Base-by-base conservation (phyloP, 2,888 invertebrate species). In the Caenorhabditis sp. region DNA sequence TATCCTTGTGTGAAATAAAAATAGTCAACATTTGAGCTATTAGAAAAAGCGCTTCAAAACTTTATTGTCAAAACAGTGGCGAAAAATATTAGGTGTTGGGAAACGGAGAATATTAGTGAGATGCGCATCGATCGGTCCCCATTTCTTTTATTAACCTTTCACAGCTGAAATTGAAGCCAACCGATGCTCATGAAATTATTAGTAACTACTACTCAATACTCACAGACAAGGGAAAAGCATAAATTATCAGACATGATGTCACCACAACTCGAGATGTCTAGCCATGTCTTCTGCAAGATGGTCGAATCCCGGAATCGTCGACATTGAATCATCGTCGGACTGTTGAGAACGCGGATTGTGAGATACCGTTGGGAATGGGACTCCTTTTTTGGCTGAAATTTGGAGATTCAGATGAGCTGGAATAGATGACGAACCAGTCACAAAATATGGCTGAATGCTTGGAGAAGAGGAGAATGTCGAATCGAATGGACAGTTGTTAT, bases 211-310 rank as follows among this genome's bases (percentile, higher is more conserved):
- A 74, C 68, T 75, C 66, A 69, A 76, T 76, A 76, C 68, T 68
- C 75, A 76, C 69, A 76, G 76, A 76, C 75, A 51, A 41, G 41
- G 47, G 26, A 44, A 10, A 61, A 58, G 2, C 7, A 64, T n/a
- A 51, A 63, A 31, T 31, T 26, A 44, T 63, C n/a, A 38, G 12
- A 24, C 8, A 3, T 64, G 41, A 3, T 64, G 41, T 79, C 64
- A 86, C 87, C 87, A 87, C 56, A 85, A 59, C n/a, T 86, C 87
- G n/a, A 88, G 79, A 70, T 88, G 85, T 61, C 85, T 86, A 38
- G 88, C 86, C 81, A 88, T 80, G 51, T 88, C 88, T 70, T 87
- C 84, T 12, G 87, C 87, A 51, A 88, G 80, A 80, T 86, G 85
- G 44, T 88, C 88, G 68, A 87, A 83, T 41, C 86, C 66, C 44